phyloP scores from a whole-genome alignment of 2,113 vertebrate species.

The Bubalus kerabau region DNA sequence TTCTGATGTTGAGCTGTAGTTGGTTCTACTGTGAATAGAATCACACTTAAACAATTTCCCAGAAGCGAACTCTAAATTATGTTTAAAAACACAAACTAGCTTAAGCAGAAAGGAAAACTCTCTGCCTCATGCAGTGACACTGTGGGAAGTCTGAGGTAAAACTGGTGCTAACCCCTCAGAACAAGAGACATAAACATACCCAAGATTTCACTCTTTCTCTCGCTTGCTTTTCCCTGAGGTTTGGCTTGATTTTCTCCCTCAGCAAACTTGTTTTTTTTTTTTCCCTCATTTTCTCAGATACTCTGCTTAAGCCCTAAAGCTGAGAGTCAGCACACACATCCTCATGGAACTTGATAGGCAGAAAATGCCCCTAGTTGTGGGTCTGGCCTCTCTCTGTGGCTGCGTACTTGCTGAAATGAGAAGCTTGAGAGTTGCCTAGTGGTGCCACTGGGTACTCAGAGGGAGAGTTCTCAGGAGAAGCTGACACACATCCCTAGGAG shows the following conservation, averaged over 20 bases:
- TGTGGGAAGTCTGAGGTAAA: background rate
- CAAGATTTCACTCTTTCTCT: background rate
- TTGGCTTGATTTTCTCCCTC: background rate
- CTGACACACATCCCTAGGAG: rapidly evolving
- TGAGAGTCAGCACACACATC: background rate
- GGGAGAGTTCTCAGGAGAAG: background rate
- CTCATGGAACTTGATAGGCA: background rate
- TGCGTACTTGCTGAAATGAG: background rate
- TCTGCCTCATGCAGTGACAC: background rate
- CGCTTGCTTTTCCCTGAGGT: background rate
- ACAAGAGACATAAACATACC: background rate
- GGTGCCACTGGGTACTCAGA: background rate
- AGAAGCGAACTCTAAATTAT: background rate
- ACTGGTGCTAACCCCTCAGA: background rate
- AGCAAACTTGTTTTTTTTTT: background rate
- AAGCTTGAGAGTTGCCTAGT: background rate
- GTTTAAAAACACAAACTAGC: background rate
- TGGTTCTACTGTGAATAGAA: background rate
- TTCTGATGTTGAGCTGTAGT: background rate
- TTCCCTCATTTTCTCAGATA: background rate
- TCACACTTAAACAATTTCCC: background rate
- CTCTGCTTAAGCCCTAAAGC: background rate
- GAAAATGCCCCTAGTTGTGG: background rate
- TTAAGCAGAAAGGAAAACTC: background rate
- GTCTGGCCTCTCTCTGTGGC: background rate